phyloP scores from a whole-genome alignment of 2,797 vertebrate genomes.

The Rhinophrynus dorsalis region DNA sequence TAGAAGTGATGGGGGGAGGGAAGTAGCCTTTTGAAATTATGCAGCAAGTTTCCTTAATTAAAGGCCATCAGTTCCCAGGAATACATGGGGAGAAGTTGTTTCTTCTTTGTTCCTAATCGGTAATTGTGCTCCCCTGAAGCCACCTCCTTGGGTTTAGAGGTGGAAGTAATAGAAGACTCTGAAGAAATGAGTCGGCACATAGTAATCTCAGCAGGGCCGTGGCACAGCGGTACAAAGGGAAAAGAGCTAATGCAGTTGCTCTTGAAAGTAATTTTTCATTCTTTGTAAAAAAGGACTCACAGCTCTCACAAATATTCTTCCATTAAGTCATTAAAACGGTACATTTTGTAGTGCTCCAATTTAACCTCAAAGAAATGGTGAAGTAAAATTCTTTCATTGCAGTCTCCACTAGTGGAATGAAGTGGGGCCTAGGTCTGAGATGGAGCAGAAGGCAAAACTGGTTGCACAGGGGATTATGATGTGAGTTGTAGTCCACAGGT shows the following conservation, averaged over 20 bases:
- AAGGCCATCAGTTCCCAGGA: constrained; percentile 20
- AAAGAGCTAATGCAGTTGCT: constrained; percentile 39
- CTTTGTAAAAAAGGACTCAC: neutral
- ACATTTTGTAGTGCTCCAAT: constrained; percentile 34
- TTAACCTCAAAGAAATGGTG: constrained; percentile 20
- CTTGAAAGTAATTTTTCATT: constrained; percentile 52
- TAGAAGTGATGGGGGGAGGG: neutral
- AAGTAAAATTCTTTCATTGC: constrained; percentile 13
- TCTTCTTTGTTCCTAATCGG: constrained; percentile 49
- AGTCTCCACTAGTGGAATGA: neutral
- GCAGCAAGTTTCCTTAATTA: constrained; percentile 47
- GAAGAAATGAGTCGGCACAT: constrained; percentile 48
- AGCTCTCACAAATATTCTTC: constrained; percentile 24
- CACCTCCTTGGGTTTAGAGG: constrained; percentile 45
- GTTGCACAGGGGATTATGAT: too few species aligned
- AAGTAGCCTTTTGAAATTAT: constrained; percentile 44
- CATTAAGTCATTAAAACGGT: constrained; percentile 36
- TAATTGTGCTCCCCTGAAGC: constrained; percentile 49
- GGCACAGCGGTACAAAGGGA: constrained; percentile 29
- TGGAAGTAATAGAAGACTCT: constrained; percentile 45
- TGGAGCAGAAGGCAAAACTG: neutral
- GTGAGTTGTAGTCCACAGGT: too few species aligned
- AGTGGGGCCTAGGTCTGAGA: neutral
- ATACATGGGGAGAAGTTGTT: constrained; percentile 7
- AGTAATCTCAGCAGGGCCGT: constrained; percentile 41